Percentiles rank a stretch among this genome's conserved stretches.
Evolutionary conservation across 1,140 invertebrate genomes (phyloP).

Genomic region (Propsilocerus akamusi): DNA sequence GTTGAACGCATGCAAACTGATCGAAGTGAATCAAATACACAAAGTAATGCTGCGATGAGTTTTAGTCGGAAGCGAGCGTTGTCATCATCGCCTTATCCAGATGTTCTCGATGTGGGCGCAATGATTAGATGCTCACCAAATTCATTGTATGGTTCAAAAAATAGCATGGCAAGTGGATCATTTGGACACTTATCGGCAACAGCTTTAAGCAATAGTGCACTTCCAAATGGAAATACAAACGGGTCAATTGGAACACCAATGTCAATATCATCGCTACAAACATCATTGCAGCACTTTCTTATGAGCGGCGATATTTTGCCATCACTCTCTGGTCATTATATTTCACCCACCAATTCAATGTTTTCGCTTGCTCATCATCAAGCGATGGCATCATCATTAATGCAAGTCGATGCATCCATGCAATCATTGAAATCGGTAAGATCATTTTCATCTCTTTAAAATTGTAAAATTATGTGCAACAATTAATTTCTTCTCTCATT

Average conservation of each 20-base stretch:
- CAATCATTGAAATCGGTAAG: background rate
- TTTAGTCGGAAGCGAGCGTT: conserved; percentile 75
- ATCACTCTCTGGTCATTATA: conserved; percentile 30
- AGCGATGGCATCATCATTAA: too few relatives aligned
- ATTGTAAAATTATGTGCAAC: too few relatives aligned
- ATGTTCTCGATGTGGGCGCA: conserved; percentile 84
- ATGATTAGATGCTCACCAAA: conserved; percentile 91
- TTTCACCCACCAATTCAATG: conserved; percentile 24
- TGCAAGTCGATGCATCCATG: background rate
- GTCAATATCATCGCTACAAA: conserved; percentile 17
- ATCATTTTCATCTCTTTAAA: too few relatives aligned
- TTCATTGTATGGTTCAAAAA: conserved; percentile 71
- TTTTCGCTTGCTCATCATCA: conserved; percentile 26
- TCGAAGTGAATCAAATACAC: background rate
- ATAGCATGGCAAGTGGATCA: conserved; percentile 70
- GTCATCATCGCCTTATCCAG: conserved; percentile 86
- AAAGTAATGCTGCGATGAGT: conserved; percentile 33
- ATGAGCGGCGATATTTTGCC: conserved; percentile 35
- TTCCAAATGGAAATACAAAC: background rate
- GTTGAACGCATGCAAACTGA: background rate
- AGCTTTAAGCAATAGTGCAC: conserved; percentile 14
- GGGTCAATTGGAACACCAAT: conserved; percentile 1
- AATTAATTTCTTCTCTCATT: background rate
- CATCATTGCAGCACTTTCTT: conserved; percentile 25
- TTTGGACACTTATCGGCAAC: conserved; percentile 87